Evolutionary conservation across 1,140 invertebrate genomes (phyloP).

Genomic region (Zeugodacus cucurbitae): DNA sequence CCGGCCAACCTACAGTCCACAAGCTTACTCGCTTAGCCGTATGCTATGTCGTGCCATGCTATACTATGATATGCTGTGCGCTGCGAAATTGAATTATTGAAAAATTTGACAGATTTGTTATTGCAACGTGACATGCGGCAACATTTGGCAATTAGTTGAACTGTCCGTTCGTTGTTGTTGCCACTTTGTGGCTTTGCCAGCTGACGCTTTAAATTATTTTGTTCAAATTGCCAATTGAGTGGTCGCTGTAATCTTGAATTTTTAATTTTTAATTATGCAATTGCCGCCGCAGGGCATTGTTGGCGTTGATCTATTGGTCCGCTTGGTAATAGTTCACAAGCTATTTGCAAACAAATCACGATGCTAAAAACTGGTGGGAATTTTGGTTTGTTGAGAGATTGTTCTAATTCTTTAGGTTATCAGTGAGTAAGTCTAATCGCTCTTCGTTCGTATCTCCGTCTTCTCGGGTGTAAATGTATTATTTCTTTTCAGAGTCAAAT

Average conservation of each 20-base stretch:
- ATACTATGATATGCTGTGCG: background rate
- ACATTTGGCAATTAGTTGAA: constrained; percentile 59
- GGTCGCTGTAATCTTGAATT: constrained; percentile 26
- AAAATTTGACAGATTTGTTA: constrained; percentile 53
- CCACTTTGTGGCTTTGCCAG: background rate
- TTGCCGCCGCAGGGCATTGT: background rate
- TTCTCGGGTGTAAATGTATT: too few relatives aligned
- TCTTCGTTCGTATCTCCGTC: too few relatives aligned
- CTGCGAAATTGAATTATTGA: constrained; percentile 62
- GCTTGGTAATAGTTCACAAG: background rate
- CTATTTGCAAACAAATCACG: background rate
- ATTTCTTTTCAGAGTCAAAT: too few relatives aligned
- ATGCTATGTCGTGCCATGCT: background rate
- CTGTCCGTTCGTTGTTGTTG: background rate
- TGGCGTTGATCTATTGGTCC: background rate
- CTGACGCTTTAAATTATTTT: constrained; percentile 14
- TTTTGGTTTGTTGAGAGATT: background rate
- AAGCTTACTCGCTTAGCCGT: background rate
- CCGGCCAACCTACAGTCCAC: background rate
- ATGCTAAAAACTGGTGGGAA: background rate
- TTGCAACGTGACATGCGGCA: constrained; percentile 63
- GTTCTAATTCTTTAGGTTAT: background rate
- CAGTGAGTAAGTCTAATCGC: too few relatives aligned
- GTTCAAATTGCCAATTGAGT: constrained; percentile 26
- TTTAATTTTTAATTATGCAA: constrained; percentile 35